Conservation (phyloP, 2,888 invertebrate genomes). For the Nemotelus pantherinus region DNA sequence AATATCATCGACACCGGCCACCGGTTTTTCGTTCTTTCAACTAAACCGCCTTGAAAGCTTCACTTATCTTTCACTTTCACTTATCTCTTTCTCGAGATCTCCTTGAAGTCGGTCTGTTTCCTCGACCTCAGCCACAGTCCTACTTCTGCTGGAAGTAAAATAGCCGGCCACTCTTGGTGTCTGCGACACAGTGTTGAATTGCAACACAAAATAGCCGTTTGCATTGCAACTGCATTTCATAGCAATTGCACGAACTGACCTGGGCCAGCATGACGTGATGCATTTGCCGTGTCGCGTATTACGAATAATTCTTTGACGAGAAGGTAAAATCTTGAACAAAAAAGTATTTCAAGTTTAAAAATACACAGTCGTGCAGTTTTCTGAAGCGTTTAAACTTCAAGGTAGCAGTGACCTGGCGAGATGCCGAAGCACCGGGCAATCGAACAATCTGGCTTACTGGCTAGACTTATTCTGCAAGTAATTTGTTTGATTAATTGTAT, state of each 20-base stretch:
- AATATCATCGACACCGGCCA: background rate
- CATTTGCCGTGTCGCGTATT: background rate
- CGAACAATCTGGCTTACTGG: no score
- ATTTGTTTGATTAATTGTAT: no score
- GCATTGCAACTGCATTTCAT: background rate
- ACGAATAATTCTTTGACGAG: background rate
- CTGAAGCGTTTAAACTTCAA: no score
- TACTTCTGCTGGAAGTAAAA: background rate
- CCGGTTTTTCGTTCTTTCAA: background rate
- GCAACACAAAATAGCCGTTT: background rate
- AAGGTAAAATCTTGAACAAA: background rate
- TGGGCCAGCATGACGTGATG: no score
- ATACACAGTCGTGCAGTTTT: background rate
- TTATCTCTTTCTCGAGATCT: background rate
- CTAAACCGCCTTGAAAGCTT: background rate
- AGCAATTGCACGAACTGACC: no score
- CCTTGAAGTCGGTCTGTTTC: slow-evolving; percentile 14
- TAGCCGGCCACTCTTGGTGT: no score
- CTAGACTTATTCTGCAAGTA: no score
- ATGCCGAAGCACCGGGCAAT: no score
- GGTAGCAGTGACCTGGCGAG: no score
- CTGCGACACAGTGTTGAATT: background rate
- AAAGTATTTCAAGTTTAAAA: slow-evolving; percentile 9
- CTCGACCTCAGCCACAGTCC: slow-evolving; percentile 24
- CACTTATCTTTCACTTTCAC: background rate